phyloP scores from a whole-genome alignment of 1,140 invertebrate genomes.

The Hycleus phaleratus region DNA sequence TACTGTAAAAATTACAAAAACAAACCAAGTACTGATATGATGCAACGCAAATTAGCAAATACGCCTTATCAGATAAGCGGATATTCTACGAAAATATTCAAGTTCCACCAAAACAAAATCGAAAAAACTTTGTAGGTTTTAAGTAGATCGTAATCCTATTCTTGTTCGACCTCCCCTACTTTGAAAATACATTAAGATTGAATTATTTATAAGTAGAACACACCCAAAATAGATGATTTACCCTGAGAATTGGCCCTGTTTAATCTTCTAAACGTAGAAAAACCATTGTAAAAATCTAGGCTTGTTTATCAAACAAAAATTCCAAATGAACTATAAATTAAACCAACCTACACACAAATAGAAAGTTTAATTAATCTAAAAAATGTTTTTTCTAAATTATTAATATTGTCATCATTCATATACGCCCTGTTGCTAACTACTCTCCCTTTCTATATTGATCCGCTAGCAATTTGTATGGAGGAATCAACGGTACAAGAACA shows the following conservation, averaged over 20 bases:
- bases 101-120: too few relatives aligned
- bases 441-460: slow-evolving; percentile 21
- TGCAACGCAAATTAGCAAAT: too few relatives aligned
- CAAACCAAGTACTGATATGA: too few relatives aligned
- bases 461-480: background rate
- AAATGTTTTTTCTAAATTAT: too few relatives aligned
- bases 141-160: too few relatives aligned
- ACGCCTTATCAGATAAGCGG: too few relatives aligned
- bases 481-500: background rate
- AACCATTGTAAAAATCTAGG: background rate
- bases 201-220: slow-evolving; percentile 4
- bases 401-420: background rate
- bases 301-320: background rate
- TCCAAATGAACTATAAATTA: background rate
- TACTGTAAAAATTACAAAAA: too few relatives aligned
- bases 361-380: too few relatives aligned
- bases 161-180: slow-evolving; percentile 1
- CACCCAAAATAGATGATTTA: too few relatives aligned
- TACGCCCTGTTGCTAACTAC: slow-evolving; percentile 13
- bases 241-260: too few relatives aligned
- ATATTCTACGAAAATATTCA: too few relatives aligned
- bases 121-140: too few relatives aligned
- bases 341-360: background rate
- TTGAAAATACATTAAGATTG: slow-evolving; percentile 2
- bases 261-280: background rate